A percentile compares a stretch with the other conserved stretches of the same genome.
phyloP scores from a whole-genome alignment of 2,888 invertebrate genomes.

The Phorcus lineatus region DNA sequence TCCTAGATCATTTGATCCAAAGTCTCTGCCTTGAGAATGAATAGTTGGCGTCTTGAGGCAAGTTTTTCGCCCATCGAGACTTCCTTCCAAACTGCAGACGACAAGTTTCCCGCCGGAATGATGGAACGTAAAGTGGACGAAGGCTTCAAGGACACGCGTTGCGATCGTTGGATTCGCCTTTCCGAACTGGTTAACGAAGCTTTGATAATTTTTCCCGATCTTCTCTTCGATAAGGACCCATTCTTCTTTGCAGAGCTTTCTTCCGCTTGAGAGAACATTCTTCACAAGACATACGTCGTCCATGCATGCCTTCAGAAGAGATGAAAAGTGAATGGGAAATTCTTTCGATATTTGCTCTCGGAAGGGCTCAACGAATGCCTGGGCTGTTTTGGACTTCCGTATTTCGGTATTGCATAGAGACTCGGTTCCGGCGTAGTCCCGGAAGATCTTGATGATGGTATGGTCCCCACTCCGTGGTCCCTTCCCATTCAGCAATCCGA shows the following conservation, averaged over 20 bases:
- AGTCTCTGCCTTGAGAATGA: slow-evolving; percentile 25
- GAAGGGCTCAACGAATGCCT: slow-evolving; percentile 21
- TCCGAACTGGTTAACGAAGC: slow-evolving; percentile 14
- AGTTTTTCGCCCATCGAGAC: not conserved
- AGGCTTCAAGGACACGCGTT: slow-evolving; percentile 17
- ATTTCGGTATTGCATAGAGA: slow-evolving; percentile 27
- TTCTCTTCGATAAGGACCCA: slow-evolving; percentile 32
- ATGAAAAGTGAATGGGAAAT: slow-evolving; percentile 9
- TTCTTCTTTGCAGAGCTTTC: slow-evolving; percentile 18
- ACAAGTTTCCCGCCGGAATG: slow-evolving; percentile 29
- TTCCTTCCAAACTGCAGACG: slow-evolving; percentile 30
- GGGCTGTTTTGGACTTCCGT: slow-evolving; percentile 27
- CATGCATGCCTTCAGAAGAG: slow-evolving; percentile 26
- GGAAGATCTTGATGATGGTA: slow-evolving; percentile 30
- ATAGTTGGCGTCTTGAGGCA: slow-evolving; percentile 29
- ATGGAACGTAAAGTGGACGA: slow-evolving; percentile 34
- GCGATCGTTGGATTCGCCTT: not conserved
- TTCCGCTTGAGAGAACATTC: not conserved
- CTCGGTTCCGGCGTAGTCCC: slow-evolving; percentile 22
- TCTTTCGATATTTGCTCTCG: not conserved
- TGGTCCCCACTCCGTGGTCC: slow-evolving; percentile 31
- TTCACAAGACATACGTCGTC: slow-evolving; percentile 25
- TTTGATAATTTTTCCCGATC: slow-evolving; percentile 14
- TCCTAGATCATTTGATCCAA: slow-evolving; percentile 26
- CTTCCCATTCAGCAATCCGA: slow-evolving; percentile 32